Evolutionary conservation across 2,113 vertebrate species (phyloP).

Genomic region (Oxyura jamaicensis): DNA sequence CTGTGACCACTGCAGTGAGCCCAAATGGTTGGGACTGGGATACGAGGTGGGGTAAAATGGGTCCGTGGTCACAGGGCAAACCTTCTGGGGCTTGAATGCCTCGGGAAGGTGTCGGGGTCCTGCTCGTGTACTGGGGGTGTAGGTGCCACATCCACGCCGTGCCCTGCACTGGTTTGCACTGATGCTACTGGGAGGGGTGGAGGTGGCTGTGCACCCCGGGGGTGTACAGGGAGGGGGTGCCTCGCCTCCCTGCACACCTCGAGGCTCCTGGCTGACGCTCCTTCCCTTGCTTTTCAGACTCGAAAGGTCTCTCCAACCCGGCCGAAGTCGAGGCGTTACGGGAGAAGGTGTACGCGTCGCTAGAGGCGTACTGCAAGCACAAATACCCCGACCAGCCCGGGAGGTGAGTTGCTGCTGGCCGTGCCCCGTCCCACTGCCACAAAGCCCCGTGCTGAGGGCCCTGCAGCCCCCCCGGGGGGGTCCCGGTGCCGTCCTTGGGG

Average conservation of each 20-base stretch:
- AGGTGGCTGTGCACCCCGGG: not conserved
- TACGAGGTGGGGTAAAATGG: not conserved
- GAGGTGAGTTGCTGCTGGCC: slow-evolving; percentile 78
- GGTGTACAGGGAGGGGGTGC: not conserved
- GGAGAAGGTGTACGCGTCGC: slow-evolving; percentile 96
- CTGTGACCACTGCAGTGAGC: not conserved
- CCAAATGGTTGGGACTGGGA: accelerated
- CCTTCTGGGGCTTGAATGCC: accelerated
- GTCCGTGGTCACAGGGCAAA: not conserved
- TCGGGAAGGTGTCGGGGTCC: not conserved
- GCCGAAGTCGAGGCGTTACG: slow-evolving; percentile 93
- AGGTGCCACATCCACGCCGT: accelerated
- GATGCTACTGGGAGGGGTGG: not conserved
- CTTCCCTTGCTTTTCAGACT: slow-evolving; percentile 77
- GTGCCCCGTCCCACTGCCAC: not conserved
- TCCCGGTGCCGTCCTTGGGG: accelerated
- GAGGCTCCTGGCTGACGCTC: not conserved
- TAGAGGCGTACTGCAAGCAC: slow-evolving; percentile 99
- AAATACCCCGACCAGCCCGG: slow-evolving; percentile 99
- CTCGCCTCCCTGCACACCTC: not conserved
- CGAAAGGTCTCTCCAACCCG: slow-evolving; percentile 96
- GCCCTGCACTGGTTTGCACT: not conserved
- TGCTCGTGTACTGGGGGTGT: not conserved
- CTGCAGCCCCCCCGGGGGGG: not conserved
- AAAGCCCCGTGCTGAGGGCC: not conserved